Percentiles rank a stretch among this genome's conserved stretches.
These are phyloP conservation scores for Sparidentex hasta DNA, from an alignment of 2,797 vertebrate genomes.

Conservation along the genomic window DNA sequence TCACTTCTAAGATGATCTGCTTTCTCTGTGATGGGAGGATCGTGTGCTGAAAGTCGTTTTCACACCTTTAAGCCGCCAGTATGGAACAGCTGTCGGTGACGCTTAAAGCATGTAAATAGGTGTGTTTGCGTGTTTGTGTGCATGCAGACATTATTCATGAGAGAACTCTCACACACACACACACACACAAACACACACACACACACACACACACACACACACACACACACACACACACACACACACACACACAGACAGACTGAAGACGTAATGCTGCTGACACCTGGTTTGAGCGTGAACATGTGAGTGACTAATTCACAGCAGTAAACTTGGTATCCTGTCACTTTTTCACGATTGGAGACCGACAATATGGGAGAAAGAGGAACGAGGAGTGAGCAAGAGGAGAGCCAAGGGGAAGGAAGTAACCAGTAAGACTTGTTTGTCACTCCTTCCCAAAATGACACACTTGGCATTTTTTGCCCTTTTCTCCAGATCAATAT, in stretches of 20 bases:
- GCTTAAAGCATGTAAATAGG: background rate
- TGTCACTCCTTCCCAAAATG: background rate
- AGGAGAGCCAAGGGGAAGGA: background rate
- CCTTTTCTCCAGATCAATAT: background rate
- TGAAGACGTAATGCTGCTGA: background rate
- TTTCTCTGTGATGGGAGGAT: background rate
- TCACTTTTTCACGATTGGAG: conserved; percentile 3
- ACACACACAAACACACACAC: background rate
- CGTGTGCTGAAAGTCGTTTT: background rate
- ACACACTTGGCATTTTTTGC: background rate
- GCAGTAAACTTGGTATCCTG: background rate
- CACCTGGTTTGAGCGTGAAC: conserved; percentile 5
- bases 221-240: background rate
- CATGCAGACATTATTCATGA: background rate
- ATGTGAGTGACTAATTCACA: background rate
- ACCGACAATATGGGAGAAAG: no score
- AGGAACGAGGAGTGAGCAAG: background rate
- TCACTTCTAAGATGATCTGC: background rate
- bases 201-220: background rate
- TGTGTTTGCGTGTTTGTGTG: background rate
- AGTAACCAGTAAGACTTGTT: background rate
- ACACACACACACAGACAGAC: background rate
- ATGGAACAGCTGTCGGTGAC: background rate
- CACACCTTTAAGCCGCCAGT: background rate
- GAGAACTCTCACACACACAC: background rate